Evolutionary conservation across 1,140 invertebrate species (phyloP), one percentile per base, ranked within the genome.

Genomic region (Anthonomus grandis): DNA sequence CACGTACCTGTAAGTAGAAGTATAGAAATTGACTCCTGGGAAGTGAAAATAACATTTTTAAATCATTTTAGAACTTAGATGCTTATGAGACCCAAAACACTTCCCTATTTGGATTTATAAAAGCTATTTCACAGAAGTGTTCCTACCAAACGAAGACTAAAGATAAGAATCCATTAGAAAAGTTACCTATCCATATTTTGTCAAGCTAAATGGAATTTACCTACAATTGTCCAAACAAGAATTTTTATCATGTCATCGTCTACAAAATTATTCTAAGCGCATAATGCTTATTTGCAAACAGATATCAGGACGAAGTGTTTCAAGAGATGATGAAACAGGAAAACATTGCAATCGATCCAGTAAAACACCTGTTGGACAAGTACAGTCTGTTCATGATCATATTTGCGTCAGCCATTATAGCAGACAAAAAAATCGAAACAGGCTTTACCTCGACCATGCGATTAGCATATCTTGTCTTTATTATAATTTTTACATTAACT

Each of bases 361-460:
- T 45, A 18, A 21, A 13, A 18, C 8, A 17, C n/a, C n/a, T n/a
- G n/a, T n/a, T n/a, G n/a, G n/a, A n/a, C n/a, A n/a, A n/a, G n/a
- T n/a, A n/a, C n/a, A 45, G 42, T 45, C 42, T 17, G 42, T 21
- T 13, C 9, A 45, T 21, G 42, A 45, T 8, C 42, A 45, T 21
- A 45, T 45, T 21, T 21, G 21, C 21, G 19, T 6, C 9, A 45
- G 42, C 42, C 42, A 45, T 21, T 45, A 45, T 21, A 18, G 19
- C 12, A 45, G 42, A 21, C 8, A 17, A 21, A 21, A 21, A 8
- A 45, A n/a, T n/a, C n/a, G n/a, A n/a, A n/a, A n/a, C n/a, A n/a
- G n/a, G n/a, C n/a, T n/a, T n/a, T n/a, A n/a, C 13, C 21, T 21
- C 8, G 8, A 21, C 8, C 12, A 45, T 9, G 21, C 3, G 8